Conservation (phyloP, 2,113 vertebrate genomes). For the Etia nguti region DNA sequence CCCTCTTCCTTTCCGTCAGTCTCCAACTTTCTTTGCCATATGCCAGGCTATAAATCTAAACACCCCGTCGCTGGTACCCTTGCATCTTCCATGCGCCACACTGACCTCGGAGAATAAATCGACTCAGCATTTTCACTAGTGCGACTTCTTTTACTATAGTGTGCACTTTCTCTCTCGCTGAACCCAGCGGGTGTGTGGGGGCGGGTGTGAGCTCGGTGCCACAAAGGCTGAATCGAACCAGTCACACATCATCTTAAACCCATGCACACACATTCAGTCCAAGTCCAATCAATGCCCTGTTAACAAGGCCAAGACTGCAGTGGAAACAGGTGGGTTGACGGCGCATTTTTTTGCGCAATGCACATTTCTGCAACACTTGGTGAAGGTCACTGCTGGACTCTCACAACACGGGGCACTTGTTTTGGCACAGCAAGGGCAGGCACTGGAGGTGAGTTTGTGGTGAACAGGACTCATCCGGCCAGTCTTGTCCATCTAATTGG, state of each 20-base stretch:
- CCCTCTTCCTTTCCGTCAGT: not conserved
- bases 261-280: slow-evolving; percentile 6
- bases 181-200: not conserved
- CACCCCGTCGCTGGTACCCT: not conserved
- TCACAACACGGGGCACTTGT: not conserved
- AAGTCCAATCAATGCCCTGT: slow-evolving; percentile 52
- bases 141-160: slow-evolving; percentile 59
- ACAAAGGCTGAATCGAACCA: slow-evolving; percentile 44
- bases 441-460: slow-evolving; percentile 18
- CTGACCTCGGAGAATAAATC: slow-evolving; percentile 50
- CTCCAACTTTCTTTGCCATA: slow-evolving; percentile 8
- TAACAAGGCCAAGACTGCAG: slow-evolving; percentile 62
- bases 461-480: slow-evolving; percentile 24
- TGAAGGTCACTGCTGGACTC: slow-evolving; percentile 43
- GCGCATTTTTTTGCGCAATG: slow-evolving; percentile 29
- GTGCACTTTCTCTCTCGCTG: slow-evolving; percentile 52
- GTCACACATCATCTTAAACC: not conserved
- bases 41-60: slow-evolving; percentile 21
- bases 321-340: slow-evolving; percentile 45
- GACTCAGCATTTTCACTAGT: slow-evolving; percentile 65
- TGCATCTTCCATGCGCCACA: slow-evolving; percentile 14
- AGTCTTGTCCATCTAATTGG: slow-evolving; percentile 64
- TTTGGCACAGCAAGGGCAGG: slow-evolving; percentile 14
- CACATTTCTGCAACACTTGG: not conserved
- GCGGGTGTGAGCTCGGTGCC: slow-evolving; percentile 10